phyloP scores from a whole-genome alignment of 2,797 vertebrate genomes.

The Artibeus jamaicensis region DNA sequence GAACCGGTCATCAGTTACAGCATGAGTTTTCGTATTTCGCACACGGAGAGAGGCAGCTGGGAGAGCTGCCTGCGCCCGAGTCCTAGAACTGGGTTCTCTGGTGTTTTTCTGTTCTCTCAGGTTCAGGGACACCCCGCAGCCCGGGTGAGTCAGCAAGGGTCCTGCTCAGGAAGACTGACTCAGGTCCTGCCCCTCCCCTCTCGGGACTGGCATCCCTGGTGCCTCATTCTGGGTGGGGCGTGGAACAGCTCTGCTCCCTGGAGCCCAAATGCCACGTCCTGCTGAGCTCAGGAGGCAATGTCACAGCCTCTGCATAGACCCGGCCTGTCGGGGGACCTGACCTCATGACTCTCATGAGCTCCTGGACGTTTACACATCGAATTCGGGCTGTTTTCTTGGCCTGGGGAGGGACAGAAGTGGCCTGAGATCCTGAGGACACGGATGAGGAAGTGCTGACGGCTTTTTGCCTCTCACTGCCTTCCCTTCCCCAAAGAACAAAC shows the following conservation, averaged over 20 bases:
- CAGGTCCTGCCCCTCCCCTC: background rate
- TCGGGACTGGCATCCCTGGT: background rate
- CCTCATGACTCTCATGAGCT: background rate
- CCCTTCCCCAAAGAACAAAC: background rate
- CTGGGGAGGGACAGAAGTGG: background rate
- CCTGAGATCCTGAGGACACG: background rate
- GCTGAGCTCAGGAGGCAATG: conserved; percentile 78
- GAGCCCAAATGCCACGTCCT: conserved; percentile 64
- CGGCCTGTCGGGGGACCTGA: conserved; percentile 33
- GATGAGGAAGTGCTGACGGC: background rate
- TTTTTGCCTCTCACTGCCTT: background rate
- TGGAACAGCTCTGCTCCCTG: conserved; percentile 48
- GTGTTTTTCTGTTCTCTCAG: conserved; percentile 68
- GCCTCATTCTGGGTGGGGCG: conserved; percentile 40
- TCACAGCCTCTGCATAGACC: conserved; percentile 73
- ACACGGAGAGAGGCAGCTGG: background rate
- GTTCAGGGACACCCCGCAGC: background rate
- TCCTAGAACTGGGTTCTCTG: background rate
- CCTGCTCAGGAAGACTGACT: background rate
- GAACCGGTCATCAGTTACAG: background rate
- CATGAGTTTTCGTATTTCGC: background rate
- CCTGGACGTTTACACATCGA: background rate
- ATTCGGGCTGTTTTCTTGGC: background rate
- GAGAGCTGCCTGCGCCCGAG: background rate
- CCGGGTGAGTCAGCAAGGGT: background rate